Percentiles rank a stretch among this genome's conserved stretches.
phyloP scores from a whole-genome alignment of 37 sponge, comb jelly and placozoan species.

The Bolinopsis microptera region DNA sequence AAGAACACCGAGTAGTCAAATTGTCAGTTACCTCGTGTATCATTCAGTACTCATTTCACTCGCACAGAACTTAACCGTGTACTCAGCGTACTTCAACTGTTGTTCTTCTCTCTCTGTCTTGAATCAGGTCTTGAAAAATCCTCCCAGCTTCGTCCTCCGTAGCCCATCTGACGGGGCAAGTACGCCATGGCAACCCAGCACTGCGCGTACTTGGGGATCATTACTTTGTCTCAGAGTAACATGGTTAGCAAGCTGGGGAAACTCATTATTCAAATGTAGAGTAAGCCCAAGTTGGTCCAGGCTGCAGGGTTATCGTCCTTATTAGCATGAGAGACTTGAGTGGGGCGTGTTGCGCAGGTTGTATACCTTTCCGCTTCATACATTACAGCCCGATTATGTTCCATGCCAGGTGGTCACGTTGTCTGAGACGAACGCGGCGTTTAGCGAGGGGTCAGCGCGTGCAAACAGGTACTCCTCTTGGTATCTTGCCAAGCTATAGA shows the following conservation, averaged over 20 bases:
- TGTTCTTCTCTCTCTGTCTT: neutral
- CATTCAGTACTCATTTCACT: neutral
- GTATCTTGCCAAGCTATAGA: neutral
- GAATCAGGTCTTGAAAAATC: neutral
- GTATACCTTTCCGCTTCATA: neutral
- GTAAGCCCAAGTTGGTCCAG: conserved; percentile 51
- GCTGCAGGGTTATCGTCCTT: neutral
- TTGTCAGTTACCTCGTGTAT: neutral
- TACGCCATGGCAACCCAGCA: conserved; percentile 23
- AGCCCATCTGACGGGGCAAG: neutral
- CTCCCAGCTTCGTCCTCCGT: neutral
- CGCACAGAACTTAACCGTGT: neutral
- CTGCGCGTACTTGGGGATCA: conserved; percentile 18
- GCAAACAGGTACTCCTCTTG: neutral
- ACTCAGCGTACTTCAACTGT: neutral
- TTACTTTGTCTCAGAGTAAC: conserved; percentile 16
- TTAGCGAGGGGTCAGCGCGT: neutral
- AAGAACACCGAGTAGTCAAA: neutral
- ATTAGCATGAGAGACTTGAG: neutral
- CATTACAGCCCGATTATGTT: neutral
- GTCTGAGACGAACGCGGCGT: neutral
- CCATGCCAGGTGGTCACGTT: conserved; percentile 30
- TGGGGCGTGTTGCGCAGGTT: conserved; percentile 7
- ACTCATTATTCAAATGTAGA: neutral
- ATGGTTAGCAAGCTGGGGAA: conserved; percentile 10